These are phyloP conservation scores for Crax fasciolata DNA, from an alignment of 2,797 vertebrate genomes.

Conservation along the genomic window DNA sequence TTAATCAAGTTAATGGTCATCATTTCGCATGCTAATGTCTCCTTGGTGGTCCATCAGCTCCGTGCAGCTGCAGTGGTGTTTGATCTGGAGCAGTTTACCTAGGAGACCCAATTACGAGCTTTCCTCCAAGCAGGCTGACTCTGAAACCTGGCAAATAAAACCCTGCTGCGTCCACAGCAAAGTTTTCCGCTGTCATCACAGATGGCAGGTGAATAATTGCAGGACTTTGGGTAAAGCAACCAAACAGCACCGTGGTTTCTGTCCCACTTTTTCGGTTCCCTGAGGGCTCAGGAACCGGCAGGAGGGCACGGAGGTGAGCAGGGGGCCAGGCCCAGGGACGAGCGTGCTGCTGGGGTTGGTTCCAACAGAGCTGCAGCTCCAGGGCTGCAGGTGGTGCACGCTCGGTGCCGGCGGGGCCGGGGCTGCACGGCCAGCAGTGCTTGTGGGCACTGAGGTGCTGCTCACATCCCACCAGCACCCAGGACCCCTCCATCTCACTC, in stretches of 20 bases:
- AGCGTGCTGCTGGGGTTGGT: accelerated
- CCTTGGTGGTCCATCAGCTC: constrained; percentile 63
- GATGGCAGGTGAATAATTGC: not conserved
- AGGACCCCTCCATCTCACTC: not conserved
- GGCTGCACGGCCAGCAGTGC: not conserved
- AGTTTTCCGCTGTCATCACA: not conserved
- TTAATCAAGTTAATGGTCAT: constrained; percentile 68
- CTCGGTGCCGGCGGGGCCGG: not conserved
- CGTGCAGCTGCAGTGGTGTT: constrained; percentile 8
- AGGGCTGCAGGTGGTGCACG: not conserved
- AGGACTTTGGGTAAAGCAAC: not conserved
- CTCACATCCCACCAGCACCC: not conserved
- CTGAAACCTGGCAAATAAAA: not conserved
- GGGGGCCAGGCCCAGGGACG: accelerated
- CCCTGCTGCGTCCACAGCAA: accelerated
- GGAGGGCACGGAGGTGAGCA: not conserved
- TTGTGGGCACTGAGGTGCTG: not conserved
- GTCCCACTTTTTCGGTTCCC: not conserved
- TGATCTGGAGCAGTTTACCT: not conserved
- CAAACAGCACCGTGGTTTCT: accelerated
- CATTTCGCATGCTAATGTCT: constrained; percentile 46
- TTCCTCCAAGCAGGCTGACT: not conserved
- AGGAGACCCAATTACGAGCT: constrained; percentile 41
- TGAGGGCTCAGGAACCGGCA: accelerated
- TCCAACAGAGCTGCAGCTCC: not conserved